These are phyloP conservation scores for Rhodinocichla rosea DNA, from an alignment of 2,113 vertebrate genomes.

Conservation along the genomic window DNA sequence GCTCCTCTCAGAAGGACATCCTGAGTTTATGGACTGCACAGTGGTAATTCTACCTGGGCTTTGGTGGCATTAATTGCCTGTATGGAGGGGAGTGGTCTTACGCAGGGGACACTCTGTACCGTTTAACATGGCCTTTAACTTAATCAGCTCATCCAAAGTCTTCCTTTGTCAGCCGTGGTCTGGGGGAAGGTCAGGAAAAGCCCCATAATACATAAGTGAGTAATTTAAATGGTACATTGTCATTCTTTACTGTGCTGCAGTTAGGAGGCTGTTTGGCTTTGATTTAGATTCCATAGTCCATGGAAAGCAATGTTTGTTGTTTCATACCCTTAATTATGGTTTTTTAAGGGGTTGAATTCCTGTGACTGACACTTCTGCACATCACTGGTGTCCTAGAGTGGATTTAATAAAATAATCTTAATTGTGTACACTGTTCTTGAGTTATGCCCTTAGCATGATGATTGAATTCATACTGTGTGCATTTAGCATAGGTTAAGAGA, in stretches of 20 bases:
- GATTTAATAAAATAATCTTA: background rate
- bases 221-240: background rate
- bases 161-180: rapidly evolving
- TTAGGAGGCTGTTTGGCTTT: background rate
- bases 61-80: background rate
- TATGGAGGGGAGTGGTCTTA: background rate
- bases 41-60: background rate
- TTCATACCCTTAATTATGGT: background rate
- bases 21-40: background rate
- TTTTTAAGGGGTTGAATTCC: background rate
- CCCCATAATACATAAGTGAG: background rate
- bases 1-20: background rate
- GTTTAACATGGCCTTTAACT: background rate
- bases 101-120: background rate
- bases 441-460: background rate
- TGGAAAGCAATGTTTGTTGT: background rate
- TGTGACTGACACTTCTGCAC: background rate
- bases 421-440: background rate
- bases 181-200: background rate
- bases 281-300: background rate
- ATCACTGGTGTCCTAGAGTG: background rate
- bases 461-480: background rate
- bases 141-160: background rate
- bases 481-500: background rate
- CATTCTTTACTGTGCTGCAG: background rate